Evolutionary conservation across 2,113 vertebrate species (phyloP), one percentile per base, ranked within the genome.

Genomic region (Oryzias celebensis): DNA sequence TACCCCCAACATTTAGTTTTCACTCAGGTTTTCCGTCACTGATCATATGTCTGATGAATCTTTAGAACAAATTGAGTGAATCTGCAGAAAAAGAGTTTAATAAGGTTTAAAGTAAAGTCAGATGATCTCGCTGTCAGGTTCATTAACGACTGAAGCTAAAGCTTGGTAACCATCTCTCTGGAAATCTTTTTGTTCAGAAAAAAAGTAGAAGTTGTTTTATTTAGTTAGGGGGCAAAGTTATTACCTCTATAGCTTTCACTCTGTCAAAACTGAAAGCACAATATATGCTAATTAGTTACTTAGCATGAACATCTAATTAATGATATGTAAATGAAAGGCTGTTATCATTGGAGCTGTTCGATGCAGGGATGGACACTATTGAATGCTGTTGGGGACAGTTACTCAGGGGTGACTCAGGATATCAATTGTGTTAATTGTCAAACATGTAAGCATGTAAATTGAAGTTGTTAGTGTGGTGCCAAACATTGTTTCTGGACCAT

Each of bases 401-500:
- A 60, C 68, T 52, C 52, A 15, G 43, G 52, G 66, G 58, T 58
- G 63, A 65, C 2, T 49, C 67, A 76, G 77, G 77, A 89, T 90
- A 90, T 90, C 88, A 87, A 90, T 91, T 91, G 85, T 82, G 82
- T 89, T 91, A 91, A 91, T 89, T 90, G 85, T 89, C 89, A 89
- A 90, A 91, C 89, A 90, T 90, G 87, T 86, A 91, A 90, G 91
- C 89, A 87, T 87, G 85, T 82, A 81, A 86, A 85, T 85, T 81
- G 78, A 73, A 85, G 68, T 71, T 71, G 56, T 65, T 75, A 73
- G 71, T 57, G 67, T 64, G 62, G 36, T 52, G 73, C 67, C 81
- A 65, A 36, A 64, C 45, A 58, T 72, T 68, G 85, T 86, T 83
- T 77, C 86, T 17, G 50, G 80, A 85, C 83, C 83, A 65, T 23